These are phyloP conservation scores for Mesorhabditis belari DNA, from an alignment of 2,888 invertebrate species.

Conservation along the genomic window DNA sequence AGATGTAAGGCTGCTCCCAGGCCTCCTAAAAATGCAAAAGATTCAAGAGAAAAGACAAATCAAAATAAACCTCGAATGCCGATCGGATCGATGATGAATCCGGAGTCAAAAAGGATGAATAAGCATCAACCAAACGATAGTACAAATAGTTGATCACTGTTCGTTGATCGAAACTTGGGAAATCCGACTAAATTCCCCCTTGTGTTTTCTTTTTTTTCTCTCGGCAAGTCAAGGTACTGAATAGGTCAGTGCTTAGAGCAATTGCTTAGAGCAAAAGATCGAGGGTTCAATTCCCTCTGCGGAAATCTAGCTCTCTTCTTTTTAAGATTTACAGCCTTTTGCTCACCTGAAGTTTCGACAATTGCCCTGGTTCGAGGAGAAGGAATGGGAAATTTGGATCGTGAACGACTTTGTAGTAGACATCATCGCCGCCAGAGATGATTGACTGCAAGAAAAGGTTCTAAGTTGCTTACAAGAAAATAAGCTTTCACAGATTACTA, in stretches of 20 bases:
- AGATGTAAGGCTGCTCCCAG: neutral
- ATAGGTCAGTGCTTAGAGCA: too few relatives aligned
- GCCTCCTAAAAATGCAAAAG: neutral
- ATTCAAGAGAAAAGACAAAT: too few relatives aligned
- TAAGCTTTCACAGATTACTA: neutral
- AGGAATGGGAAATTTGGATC: neutral
- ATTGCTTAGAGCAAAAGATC: too few relatives aligned
- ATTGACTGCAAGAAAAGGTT: too few relatives aligned
- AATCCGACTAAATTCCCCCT: slow-evolving; percentile 1
- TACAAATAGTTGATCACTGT: slow-evolving; percentile 29
- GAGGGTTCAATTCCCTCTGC: too few relatives aligned
- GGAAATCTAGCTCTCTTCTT: too few relatives aligned
- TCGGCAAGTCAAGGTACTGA: neutral
- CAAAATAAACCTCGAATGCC: too few relatives aligned
- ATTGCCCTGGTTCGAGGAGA: slow-evolving; percentile 19
- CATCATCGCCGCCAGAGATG: slow-evolving; percentile 10
- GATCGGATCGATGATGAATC: too few relatives aligned
- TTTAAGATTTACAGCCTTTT: too few relatives aligned
- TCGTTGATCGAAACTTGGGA: slow-evolving; percentile 5
- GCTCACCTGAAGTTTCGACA: slow-evolving; percentile 3
- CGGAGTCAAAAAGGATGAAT: slow-evolving; percentile 23
- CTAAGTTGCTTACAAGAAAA: neutral
- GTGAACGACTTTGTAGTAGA: slow-evolving; percentile 6
- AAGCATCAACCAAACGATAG: slow-evolving; percentile 23
- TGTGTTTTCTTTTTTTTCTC: too few relatives aligned